Evolutionary conservation across 2,113 vertebrate genomes (phyloP), one percentile per base, ranked within the genome.

Genomic region (Tangachromis dhanisi): DNA sequence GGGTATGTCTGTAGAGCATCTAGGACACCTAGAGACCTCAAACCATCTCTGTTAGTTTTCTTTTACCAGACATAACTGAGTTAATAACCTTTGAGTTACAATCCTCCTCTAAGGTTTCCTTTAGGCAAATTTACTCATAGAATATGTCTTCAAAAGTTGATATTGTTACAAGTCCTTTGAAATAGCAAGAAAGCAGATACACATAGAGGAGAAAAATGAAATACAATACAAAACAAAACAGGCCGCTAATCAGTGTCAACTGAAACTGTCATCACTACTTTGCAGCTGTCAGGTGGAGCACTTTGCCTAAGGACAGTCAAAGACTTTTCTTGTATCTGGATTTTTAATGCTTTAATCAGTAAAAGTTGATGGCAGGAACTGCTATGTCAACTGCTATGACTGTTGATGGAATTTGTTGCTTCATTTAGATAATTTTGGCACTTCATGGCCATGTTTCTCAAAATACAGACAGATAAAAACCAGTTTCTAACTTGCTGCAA

Each of bases 381-480:
- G 73, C 71, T 31, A 83, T 81, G 63, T 54, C 33, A 87, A 59
- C 78, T n/a, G n/a, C n/a, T n/a, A n/a, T n/a, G 59, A 87, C 71
- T 88, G 61, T 91, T 93, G 92, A 91, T 90, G 92, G 93, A 66
- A 86, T 89, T 91, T 84, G 87, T 92, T 90, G 63, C 68, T 40
- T 86, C 51, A 21, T 91, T 88, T 84, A 83, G 87, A 85, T 91
- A 73, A 92, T 87, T 85, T 83, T 80, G 83, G 66, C 76, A 84
- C 92, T 93, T 92, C 78, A 90, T 87, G 83, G 87, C 83, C 73
- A 89, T 92, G 80, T 80, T 83, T 92, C 71, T 21, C 26, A 86
- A 86, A 83, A 49, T 80, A 86, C 16, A 19, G 71, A 78, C 4
- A 19, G 7, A 49, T 78, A 78, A 78, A 47, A 49, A 49, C 0